Percentiles rank a stretch among this genome's conserved stretches.
phyloP scores from a whole-genome alignment of 2,113 vertebrate genomes.

The Poeciliopsis retropinna region DNA sequence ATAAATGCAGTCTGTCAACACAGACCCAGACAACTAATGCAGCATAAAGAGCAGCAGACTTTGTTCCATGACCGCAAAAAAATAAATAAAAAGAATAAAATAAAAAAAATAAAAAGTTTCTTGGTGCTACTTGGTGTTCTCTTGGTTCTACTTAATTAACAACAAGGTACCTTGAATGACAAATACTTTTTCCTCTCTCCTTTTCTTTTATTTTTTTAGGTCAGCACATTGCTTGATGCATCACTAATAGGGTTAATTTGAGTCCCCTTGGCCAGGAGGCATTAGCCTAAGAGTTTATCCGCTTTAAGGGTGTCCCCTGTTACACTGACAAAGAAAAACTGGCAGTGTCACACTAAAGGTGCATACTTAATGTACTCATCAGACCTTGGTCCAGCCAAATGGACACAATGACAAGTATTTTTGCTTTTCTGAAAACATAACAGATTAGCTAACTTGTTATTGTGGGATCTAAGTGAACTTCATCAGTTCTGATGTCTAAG shows the following conservation, averaged over 20 bases:
- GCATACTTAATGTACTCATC: slow-evolving; percentile 52
- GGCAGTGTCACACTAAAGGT: slow-evolving; percentile 49
- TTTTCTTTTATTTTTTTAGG: slow-evolving; percentile 32
- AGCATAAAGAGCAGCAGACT: slow-evolving; percentile 63
- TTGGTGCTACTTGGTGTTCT: slow-evolving; percentile 38
- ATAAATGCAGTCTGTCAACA: slow-evolving; percentile 54
- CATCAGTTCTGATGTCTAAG: background rate
- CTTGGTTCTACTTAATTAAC: slow-evolving; percentile 65
- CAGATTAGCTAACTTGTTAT: slow-evolving; percentile 1
- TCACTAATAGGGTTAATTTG: slow-evolving; percentile 74
- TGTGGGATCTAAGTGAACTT: background rate
- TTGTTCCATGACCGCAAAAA: slow-evolving; percentile 24
- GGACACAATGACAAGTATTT: slow-evolving; percentile 17
- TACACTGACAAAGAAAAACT: slow-evolving; percentile 44
- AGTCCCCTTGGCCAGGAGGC: slow-evolving; percentile 55
- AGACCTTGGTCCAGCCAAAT: slow-evolving; percentile 31
- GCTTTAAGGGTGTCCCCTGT: slow-evolving; percentile 53
- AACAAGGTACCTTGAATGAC: slow-evolving; percentile 64
- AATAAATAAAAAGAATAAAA: too few relatives aligned
- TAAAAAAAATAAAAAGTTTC: slow-evolving; percentile 16
- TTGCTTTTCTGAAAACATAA: slow-evolving; percentile 11
- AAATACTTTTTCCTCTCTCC: slow-evolving; percentile 62
- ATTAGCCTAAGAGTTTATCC: slow-evolving; percentile 66
- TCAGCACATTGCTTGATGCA: slow-evolving; percentile 60
- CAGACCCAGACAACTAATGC: slow-evolving; percentile 64